Evolutionary conservation across 2,797 vertebrate species (phyloP).

Genomic region (Rousettus madagascariensis): DNA sequence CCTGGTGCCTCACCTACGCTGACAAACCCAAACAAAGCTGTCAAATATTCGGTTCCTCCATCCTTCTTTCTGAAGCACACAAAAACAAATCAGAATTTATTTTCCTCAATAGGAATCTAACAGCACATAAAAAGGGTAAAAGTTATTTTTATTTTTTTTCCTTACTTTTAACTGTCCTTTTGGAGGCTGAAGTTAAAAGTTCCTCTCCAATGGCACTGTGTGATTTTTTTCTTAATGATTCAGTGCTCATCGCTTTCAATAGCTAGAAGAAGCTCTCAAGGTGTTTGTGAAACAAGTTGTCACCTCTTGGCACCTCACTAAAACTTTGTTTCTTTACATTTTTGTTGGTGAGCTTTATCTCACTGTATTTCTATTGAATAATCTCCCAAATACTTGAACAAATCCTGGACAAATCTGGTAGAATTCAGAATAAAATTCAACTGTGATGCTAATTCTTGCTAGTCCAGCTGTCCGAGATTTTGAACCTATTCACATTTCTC

Average conservation of each 20-base stretch:
- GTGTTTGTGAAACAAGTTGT: slow-evolving; percentile 28
- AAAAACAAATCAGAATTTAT: slow-evolving; percentile 42
- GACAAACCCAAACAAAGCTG: slow-evolving; percentile 19
- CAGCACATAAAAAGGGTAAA: background rate
- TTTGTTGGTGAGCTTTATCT: background rate
- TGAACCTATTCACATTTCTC: background rate
- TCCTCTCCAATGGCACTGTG: background rate
- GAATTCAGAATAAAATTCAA: background rate
- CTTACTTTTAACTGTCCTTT: slow-evolving; percentile 19
- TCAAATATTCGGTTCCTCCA: background rate
- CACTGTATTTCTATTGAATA: background rate
- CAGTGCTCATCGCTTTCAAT: background rate
- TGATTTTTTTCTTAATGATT: background rate
- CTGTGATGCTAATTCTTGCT: background rate
- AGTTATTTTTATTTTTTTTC: background rate
- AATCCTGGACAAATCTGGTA: background rate
- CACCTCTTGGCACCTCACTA: background rate
- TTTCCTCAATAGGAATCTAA: slow-evolving; percentile 13
- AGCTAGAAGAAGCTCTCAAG: slow-evolving; percentile 39
- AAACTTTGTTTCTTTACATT: background rate
- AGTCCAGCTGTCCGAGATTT: background rate
- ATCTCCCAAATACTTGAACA: background rate
- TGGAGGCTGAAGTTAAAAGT: background rate
- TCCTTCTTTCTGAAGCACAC: slow-evolving; percentile 27
- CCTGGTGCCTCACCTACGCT: background rate